Percentiles rank a stretch among this genome's conserved stretches.
Conservation (phyloP, 2,888 invertebrate genomes). For the Byasa hedistus region DNA sequence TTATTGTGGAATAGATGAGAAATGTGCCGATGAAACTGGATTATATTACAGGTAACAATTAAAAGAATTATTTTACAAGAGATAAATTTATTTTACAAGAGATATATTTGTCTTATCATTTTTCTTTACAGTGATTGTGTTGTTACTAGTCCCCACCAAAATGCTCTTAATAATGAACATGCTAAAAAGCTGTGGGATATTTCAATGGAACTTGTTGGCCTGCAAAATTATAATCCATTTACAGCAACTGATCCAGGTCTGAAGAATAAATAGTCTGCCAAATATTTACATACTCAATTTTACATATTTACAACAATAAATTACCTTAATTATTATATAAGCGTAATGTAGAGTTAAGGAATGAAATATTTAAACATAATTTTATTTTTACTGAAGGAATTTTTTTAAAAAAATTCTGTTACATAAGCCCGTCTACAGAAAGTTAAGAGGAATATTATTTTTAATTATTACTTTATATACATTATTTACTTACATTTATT, state of each 20-base stretch:
- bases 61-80: no score
- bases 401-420: no score
- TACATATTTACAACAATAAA: background rate
- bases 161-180: conserved; percentile 68
- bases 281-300: background rate
- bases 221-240: conserved; percentile 63
- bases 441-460: no score
- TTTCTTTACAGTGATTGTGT: conserved; percentile 79
- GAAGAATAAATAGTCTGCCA: conserved; percentile 29
- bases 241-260: conserved; percentile 51
- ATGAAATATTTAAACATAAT: no score
- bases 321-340: no score
- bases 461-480: no score
- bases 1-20: conserved; percentile 85
- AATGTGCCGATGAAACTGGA: conserved; percentile 81
- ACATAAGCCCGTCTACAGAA: no score
- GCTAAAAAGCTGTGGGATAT: conserved; percentile 82
- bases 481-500: no score
- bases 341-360: no score
- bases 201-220: conserved; percentile 78
- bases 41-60: conserved; percentile 77
- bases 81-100: no score
- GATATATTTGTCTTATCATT: no score
- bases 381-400: no score
- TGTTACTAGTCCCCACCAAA: conserved; percentile 57